Conservation (phyloP, 2,888 invertebrate species). For the Melikaiella ostensackeni region DNA sequence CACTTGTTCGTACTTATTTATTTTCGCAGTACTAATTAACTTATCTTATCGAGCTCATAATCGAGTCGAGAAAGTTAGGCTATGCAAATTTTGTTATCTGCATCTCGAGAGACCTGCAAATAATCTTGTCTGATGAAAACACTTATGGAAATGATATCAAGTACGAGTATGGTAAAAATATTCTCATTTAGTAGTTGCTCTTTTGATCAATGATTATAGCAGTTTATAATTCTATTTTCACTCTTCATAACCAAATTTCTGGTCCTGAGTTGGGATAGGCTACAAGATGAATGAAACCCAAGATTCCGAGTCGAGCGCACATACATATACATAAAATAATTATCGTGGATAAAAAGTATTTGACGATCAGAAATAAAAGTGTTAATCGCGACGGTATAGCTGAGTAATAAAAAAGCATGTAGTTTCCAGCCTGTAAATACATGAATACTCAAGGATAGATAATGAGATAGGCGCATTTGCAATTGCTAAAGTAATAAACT, state of each 20-base stretch:
- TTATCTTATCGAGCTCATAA: conserved; percentile 48
- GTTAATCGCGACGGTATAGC: conserved; percentile 31
- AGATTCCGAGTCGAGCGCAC: conserved; percentile 32
- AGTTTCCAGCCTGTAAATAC: conserved; percentile 63
- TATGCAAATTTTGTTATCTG: conserved; percentile 55
- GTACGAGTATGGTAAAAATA: neutral
- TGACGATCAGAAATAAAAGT: conserved; percentile 33
- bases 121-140: conserved; percentile 33
- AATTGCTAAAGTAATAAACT: conserved; percentile 48
- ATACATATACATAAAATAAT: conserved; percentile 45
- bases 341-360: conserved; percentile 29
- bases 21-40: conserved; percentile 26
- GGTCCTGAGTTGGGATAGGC: neutral
- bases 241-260: neutral
- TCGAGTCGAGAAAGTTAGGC: conserved; percentile 55
- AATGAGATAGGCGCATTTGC: conserved; percentile 57
- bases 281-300: neutral
- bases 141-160: conserved; percentile 18
- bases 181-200: neutral
- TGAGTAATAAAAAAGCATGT: conserved; percentile 14
- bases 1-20: conserved; percentile 16
- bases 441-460: conserved; percentile 50
- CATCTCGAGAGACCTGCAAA: conserved; percentile 32
- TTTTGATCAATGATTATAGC: neutral
- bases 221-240: neutral